Percentiles rank a stretch among this genome's conserved stretches.
These are phyloP conservation scores for Deroplatys truncata DNA, from an alignment of 2,888 invertebrate genomes.

Conservation along the genomic window DNA sequence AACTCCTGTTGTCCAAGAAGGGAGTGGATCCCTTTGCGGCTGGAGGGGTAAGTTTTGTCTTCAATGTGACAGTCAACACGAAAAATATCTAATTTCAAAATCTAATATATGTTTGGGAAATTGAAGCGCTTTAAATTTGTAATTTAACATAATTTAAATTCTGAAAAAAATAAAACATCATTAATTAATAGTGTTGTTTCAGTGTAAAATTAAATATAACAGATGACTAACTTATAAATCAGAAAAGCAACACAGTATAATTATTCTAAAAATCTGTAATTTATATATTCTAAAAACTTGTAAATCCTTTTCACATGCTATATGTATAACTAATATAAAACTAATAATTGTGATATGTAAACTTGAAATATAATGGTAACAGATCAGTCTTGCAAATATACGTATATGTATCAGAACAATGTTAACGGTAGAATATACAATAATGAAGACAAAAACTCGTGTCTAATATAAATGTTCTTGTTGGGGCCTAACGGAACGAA, in stretches of 20 bases:
- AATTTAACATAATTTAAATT: neutral
- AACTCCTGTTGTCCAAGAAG: conserved; percentile 78
- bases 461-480: too few relatives aligned
- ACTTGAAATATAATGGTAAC: neutral
- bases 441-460: too few relatives aligned
- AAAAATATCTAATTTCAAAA: neutral
- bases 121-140: neutral
- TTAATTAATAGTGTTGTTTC: neutral
- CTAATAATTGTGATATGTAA: neutral
- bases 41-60: conserved; percentile 76
- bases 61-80: too few relatives aligned
- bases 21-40: conserved; percentile 89
- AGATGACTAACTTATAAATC: neutral
- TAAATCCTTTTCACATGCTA: too few relatives aligned
- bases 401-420: too few relatives aligned
- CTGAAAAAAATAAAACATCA: neutral
- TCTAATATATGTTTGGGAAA: neutral
- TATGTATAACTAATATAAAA: neutral
- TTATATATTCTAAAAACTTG: too few relatives aligned
- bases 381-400: neutral
- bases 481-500: too few relatives aligned
- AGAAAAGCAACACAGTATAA: too few relatives aligned
- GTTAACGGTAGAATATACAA: too few relatives aligned
- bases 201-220: neutral
- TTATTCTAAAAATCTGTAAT: too few relatives aligned